phyloP scores from a whole-genome alignment of 2,113 vertebrate genomes.

The Pluvialis apricaria region DNA sequence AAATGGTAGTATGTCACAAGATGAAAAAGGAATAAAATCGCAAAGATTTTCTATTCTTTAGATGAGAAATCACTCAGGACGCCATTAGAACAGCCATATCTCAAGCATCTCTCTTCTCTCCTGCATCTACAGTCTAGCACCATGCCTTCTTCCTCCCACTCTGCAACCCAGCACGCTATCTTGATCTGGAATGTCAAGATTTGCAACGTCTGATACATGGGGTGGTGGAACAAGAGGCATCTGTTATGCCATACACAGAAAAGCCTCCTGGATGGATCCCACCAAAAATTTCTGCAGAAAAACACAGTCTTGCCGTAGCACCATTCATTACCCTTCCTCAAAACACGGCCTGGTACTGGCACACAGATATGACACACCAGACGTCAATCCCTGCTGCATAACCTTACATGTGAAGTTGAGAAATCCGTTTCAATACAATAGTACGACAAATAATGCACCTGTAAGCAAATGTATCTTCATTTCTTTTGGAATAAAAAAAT shows the following conservation, averaged over 20 bases:
- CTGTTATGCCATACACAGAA: not conserved
- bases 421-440: not conserved
- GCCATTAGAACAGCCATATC: not conserved
- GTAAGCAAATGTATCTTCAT: not conserved
- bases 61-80: not conserved
- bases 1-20: not conserved
- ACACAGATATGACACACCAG: fast-evolving
- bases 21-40: not conserved
- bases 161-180: not conserved
- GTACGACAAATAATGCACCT: not conserved
- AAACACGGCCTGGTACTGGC: not conserved
- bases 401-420: fast-evolving
- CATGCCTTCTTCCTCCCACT: not conserved
- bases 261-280: not conserved
- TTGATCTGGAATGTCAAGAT: not conserved
- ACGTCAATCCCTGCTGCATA: not conserved
- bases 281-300: not conserved
- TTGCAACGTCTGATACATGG: not conserved
- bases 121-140: not conserved
- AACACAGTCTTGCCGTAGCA: not conserved
- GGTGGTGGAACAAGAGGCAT: not conserved
- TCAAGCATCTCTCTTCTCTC: not conserved
- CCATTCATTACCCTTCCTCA: fast-evolving
- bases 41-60: not conserved
- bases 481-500: not conserved